A percentile compares a stretch with the other conserved stretches of the same genome.
Evolutionary conservation across 30 jellyfish, hydroid and myxozoan species (phyloP).

Genomic region (Aurelia aurita): DNA sequence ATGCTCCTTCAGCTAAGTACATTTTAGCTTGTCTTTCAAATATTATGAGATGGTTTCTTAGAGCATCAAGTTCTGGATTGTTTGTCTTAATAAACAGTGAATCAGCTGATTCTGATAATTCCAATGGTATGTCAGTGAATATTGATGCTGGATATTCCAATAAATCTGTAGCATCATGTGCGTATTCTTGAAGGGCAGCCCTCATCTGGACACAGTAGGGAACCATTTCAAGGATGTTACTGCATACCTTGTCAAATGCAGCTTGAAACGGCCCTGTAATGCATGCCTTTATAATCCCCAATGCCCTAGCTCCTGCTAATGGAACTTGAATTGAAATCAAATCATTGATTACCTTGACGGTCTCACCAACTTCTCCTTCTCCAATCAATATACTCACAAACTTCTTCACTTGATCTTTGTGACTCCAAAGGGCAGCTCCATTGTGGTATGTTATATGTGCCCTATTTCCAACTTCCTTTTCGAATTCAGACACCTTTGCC

Average conservation of each 20-base stretch:
- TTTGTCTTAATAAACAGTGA: too few relatives aligned
- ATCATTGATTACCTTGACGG: not conserved
- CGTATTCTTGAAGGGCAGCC: conserved; percentile 6
- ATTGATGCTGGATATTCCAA: conserved; percentile 26
- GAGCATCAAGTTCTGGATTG: too few relatives aligned
- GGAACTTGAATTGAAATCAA: conserved; percentile 5
- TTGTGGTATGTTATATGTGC: conserved; percentile 49
- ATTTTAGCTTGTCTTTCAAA: too few relatives aligned
- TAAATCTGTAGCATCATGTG: conserved; percentile 10
- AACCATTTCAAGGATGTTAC: conserved; percentile 22
- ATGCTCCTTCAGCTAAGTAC: too few relatives aligned
- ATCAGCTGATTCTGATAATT: too few relatives aligned
- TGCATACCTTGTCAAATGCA: conserved; percentile 34
- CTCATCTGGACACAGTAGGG: conserved; percentile 23
- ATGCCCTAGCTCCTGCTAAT: conserved; percentile 31
- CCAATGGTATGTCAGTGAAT: too few relatives aligned
- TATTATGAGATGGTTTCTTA: too few relatives aligned
- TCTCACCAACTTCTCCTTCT: conserved; percentile 1
- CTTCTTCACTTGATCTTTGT: not conserved
- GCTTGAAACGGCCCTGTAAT: conserved; percentile 45
- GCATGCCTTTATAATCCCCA: conserved; percentile 30
- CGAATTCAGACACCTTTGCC: conserved; percentile 21
- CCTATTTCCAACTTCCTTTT: conserved; percentile 38
- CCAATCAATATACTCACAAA: conserved; percentile 1
- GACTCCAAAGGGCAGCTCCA: conserved; percentile 39